Conservation (phyloP, 2,888 invertebrate species). For the Caenorhabditis sp. region DNA sequence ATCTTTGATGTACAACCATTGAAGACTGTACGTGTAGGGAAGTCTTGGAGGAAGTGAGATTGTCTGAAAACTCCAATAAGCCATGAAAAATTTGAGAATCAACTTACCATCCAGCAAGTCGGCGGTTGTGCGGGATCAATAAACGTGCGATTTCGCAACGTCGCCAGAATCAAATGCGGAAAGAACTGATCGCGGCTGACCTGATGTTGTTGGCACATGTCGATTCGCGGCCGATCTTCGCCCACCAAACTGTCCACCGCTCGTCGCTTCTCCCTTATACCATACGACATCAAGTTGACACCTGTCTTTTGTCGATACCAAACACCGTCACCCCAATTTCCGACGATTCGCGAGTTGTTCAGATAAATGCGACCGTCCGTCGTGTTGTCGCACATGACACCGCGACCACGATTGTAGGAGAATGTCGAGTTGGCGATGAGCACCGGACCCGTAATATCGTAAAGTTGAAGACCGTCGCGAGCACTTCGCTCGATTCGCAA, state of each 20-base stretch:
- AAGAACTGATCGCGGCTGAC: conserved; percentile 57
- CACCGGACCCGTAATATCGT: conserved; percentile 82
- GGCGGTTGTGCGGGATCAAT: conserved; percentile 58
- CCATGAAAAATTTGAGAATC: too few species aligned
- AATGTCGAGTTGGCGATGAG: conserved; percentile 83
- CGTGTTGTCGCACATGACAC: conserved; percentile 64
- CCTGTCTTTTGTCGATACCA: conserved; percentile 75
- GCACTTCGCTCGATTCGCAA: conserved; percentile 86
- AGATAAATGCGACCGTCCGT: conserved; percentile 81
- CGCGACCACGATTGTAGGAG: conserved; percentile 80
- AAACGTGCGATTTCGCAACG: conserved; percentile 61
- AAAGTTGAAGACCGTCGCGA: conserved; percentile 90
- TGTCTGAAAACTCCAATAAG: conserved; percentile 49
- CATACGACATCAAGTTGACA: conserved; percentile 39
- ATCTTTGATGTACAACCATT: conserved; percentile 64
- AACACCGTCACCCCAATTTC: conserved; percentile 89
- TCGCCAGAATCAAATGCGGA: conserved; percentile 63
- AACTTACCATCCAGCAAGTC: conserved; percentile 63
- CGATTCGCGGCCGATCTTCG: conserved; percentile 60
- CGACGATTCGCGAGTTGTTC: conserved; percentile 81
- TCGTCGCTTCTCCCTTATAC: conserved; percentile 43
- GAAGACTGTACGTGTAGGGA: conserved; percentile 69
- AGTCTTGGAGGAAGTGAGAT: conserved; percentile 64
- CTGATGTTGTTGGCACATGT: conserved; percentile 62
- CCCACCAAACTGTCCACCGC: conserved; percentile 35